phyloP scores from a whole-genome alignment of 2,888 invertebrate species.

The Rotaria socialis region DNA sequence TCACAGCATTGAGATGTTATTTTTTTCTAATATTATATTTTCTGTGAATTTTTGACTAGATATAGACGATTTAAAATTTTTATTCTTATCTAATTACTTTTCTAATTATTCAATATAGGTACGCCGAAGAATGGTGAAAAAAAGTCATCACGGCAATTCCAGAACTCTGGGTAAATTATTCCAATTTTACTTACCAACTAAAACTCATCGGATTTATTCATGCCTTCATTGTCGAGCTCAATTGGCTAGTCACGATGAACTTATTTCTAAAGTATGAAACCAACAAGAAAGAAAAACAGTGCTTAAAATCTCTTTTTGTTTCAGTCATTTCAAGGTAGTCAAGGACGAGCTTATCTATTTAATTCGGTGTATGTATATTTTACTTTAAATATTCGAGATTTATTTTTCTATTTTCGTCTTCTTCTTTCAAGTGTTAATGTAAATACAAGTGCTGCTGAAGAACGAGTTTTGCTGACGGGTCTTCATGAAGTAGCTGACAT shows the following conservation, averaged over 20 bases:
- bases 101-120: not conserved
- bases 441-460: conserved; percentile 96
- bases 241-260: conserved; percentile 98
- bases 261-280: conserved; percentile 77
- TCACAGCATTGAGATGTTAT: not conserved
- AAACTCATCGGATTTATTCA: conserved; percentile 94
- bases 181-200: conserved; percentile 93
- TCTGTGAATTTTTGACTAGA: not conserved
- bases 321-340: conserved; percentile 84
- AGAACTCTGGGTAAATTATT: conserved; percentile 58
- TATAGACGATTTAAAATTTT: not conserved
- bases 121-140: conserved; percentile 19
- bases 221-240: conserved; percentile 99
- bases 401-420: not conserved
- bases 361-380: conserved; percentile 75
- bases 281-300: not conserved
- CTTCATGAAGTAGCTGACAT: conserved; percentile 97
- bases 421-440: conserved; percentile 72
- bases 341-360: conserved; percentile 98
- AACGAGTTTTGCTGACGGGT: conserved; percentile 81
- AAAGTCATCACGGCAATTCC: not conserved
- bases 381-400: not conserved
- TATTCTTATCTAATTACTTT: not conserved
- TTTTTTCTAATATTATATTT: not conserved
- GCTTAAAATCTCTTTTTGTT: not conserved